phyloP scores from a whole-genome alignment of 2,113 vertebrate genomes.

The Notothenia coriiceps region DNA sequence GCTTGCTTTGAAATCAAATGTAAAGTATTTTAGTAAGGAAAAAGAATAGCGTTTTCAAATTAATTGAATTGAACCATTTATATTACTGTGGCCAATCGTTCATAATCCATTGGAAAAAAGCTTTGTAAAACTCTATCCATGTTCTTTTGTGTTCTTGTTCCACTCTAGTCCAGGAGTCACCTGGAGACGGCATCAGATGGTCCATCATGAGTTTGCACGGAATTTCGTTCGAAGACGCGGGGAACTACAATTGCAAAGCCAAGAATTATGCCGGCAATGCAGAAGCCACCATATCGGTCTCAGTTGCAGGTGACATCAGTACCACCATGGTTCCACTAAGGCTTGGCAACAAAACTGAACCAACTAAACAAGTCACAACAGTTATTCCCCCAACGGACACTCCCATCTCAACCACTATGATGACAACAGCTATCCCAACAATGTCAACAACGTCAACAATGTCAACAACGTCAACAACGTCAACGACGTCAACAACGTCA shows the following conservation, averaged over 20 bases:
- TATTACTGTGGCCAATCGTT: not conserved
- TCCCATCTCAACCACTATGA: not conserved
- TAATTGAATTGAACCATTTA: not conserved
- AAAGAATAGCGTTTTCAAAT: not conserved
- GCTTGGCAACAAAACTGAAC: slow-evolving; percentile 20
- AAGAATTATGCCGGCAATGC: slow-evolving; percentile 92
- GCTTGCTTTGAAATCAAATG: not conserved
- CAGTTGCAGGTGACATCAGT: slow-evolving; percentile 84
- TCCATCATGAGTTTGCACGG: slow-evolving; percentile 94
- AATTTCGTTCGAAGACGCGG: slow-evolving; percentile 90
- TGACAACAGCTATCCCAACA: slow-evolving; percentile 40
- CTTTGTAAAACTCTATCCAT: not conserved
- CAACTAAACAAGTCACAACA: slow-evolving; percentile 50
- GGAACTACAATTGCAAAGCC: slow-evolving; percentile 94
- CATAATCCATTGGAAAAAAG: not conserved
- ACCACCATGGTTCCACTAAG: slow-evolving; percentile 79
- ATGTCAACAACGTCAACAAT: slow-evolving; percentile 7
- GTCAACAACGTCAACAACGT: too few species aligned
- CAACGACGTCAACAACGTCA: too few species aligned
- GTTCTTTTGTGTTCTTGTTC: slow-evolving; percentile 46
- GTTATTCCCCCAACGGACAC: slow-evolving; percentile 19
- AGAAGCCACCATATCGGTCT: slow-evolving; percentile 89
- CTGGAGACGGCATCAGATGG: slow-evolving; percentile 92
- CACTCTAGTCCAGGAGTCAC: slow-evolving; percentile 93
- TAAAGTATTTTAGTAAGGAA: not conserved